These are phyloP conservation scores for Microctenopoma stevenorrisi DNA, from an alignment of 2,797 vertebrate species.

Conservation along the genomic window DNA sequence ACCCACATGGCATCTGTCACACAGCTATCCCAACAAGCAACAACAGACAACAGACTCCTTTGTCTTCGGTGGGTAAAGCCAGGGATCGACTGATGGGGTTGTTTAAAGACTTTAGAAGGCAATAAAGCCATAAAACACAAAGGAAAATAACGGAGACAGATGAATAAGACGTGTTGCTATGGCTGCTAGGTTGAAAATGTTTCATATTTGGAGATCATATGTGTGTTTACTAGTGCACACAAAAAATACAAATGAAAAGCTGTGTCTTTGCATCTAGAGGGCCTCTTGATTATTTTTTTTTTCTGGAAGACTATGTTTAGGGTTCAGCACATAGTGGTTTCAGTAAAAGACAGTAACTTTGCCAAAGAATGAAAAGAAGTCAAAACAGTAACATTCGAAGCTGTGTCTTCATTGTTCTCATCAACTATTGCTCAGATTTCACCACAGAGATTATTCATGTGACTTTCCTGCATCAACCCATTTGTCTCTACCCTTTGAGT, in stretches of 20 bases:
- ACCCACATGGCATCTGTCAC: slow-evolving; percentile 49
- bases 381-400: neutral
- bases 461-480: too few species aligned
- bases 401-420: neutral
- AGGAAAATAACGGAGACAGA: slow-evolving; percentile 1
- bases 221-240: slow-evolving; percentile 1
- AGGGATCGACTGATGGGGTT: slow-evolving; percentile 38
- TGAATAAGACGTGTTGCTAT: slow-evolving; percentile 33
- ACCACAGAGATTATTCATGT: neutral
- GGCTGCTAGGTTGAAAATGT: slow-evolving; percentile 30
- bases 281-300: neutral
- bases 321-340: neutral
- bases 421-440: neutral
- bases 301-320: neutral
- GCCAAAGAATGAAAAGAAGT: neutral
- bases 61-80: slow-evolving; percentile 49
- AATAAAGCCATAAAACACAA: slow-evolving; percentile 21
- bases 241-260: neutral
- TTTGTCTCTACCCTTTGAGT: neutral
- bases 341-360: neutral
- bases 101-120: slow-evolving; percentile 24
- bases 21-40: slow-evolving; percentile 54
- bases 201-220: neutral
- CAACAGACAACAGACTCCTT: slow-evolving; percentile 66
- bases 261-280: neutral